Percentiles rank a stretch among this genome's conserved stretches.
Conservation (phyloP, 1,140 invertebrate genomes). For the Riptortus pedestris region DNA sequence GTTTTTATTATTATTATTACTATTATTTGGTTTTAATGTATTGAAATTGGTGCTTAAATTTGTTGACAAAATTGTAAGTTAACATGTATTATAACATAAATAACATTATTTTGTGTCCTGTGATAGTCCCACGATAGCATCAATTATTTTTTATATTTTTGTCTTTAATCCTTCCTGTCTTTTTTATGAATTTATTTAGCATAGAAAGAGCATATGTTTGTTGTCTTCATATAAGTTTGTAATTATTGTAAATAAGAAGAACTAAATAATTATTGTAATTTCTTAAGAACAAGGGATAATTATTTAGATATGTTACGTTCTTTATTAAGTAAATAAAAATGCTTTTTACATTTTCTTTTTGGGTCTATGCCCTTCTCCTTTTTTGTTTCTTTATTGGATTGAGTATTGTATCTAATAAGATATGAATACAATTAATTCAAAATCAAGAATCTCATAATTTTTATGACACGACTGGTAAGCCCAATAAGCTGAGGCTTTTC, state of each 20-base stretch:
- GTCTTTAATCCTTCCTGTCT: conserved; percentile 12
- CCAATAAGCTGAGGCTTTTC: too few relatives aligned
- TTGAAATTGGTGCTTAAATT: conserved; percentile 12
- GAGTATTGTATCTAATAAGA: too few relatives aligned
- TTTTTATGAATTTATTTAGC: conserved; percentile 1
- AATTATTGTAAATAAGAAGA: conserved; percentile 7
- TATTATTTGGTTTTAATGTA: not conserved
- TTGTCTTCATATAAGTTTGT: not conserved
- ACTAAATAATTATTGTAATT: not conserved
- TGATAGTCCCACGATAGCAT: conserved; percentile 12
- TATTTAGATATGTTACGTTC: not conserved
- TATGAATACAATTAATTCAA: too few relatives aligned
- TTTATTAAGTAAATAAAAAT: conserved; percentile 6
- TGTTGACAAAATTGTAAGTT: not conserved
- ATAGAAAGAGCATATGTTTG: not conserved
- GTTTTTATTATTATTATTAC: not conserved
- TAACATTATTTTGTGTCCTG: conserved; percentile 9
- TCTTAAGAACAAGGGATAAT: conserved; percentile 3
- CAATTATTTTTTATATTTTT: conserved; percentile 11
- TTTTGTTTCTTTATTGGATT: too few relatives aligned
- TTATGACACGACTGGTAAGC: too few relatives aligned
- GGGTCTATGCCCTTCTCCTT: too few relatives aligned
- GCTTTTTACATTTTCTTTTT: conserved; percentile 16
- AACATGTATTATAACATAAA: conserved; percentile 10
- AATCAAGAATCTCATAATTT: too few relatives aligned